Evolutionary conservation across 2,113 vertebrate genomes (phyloP), one percentile per base, ranked within the genome.

Genomic region (Cyprinus carpio): DNA sequence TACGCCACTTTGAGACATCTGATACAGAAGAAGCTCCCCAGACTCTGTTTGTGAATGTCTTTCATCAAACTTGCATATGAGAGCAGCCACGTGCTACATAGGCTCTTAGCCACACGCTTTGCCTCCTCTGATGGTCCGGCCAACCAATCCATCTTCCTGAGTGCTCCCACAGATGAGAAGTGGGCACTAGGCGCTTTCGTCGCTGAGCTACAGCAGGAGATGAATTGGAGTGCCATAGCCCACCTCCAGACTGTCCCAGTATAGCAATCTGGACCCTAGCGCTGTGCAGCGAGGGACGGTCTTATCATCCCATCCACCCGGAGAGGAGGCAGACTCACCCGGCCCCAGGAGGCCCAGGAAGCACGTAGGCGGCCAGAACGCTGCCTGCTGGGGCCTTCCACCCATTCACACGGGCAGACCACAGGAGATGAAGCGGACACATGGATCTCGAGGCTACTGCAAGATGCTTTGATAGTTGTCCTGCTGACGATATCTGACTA

Each of bases 201-300:
- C 93, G 97, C 95, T 92, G 95, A 95, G 96, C 95, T 96, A 94
- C 94, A 91, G 95, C 93, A 94, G 97, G 98, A 97, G 97, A 98
- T 94, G 94, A 93, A 95, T 94, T 93, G 93, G 92, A 91, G 92
- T 91, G 92, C 93, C 92, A 86, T 93, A 91, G 87, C 91, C 94
- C 93, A 94, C 93, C 92, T 93, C 92, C 92, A 90, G 93, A 93
- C 91, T 93, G 91, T 93, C 92, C 93, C 93, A 92, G 89, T 91
- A 90, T 91, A 90, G 91, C 94, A 95, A 94, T 94, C 93, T 94
- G 94, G 94, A 93, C 93, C 91, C 91, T 60, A 67, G 90, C 40
- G 46, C 88, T 84, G 91, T 90, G 90, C 89, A 90, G 87, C 87
- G 91, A 91, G 90, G 90, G 92, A 88, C 80, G 91, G 92, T 89